Base-by-base conservation (phyloP, 2,113 vertebrate species). In the Coreoperca whiteheadi region DNA sequence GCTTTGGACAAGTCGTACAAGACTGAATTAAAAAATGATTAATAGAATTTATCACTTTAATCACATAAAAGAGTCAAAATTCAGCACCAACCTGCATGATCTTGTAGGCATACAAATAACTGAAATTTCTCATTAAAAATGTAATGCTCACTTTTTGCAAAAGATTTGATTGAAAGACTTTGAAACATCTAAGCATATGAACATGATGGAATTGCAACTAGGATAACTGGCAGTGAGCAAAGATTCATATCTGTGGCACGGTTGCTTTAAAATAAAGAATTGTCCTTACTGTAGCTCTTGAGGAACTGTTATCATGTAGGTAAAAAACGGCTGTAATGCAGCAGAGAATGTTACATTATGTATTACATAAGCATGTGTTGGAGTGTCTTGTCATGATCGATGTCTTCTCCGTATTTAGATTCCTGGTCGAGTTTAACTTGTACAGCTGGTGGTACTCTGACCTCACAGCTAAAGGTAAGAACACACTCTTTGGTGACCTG, bases 381-480 rank as follows among this genome's bases (percentile, higher is more conserved):
- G 25, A 53, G 60, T 71, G 63, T 74, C 8, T 68, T 76, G 21
- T 87, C 37, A 82, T 65, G 32, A 6, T 39, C 15, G 10, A 51
- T 76, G 30, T 87, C 18, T 23, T 83, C 25, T 89, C 28, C 59
- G 32, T 57, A 10, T 93, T 87, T 91, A 99, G 98, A 95, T 99
- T 99, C 89, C 94, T 99, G 92, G 95, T 99, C 81, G 98, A 99
- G 95, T 99, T 99, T 93, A 99, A 99, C 96, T 94, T 99, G 88
- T 99, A 97, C 95, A 97, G 96, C 91, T 99, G 97, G 98, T 99
- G 98, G 98, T 91, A 97, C 92, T 97, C 96, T 16, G 98, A 98
- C 91, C 87, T 98, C 93, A 96, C 97, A 82, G 94, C 95, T 63
- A 98, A 97, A 96, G 98, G 98, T 99, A 96, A 93, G 86, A 77